These are phyloP conservation scores for Passerina amoena DNA, from an alignment of 2,113 vertebrate genomes.

Conservation along the genomic window DNA sequence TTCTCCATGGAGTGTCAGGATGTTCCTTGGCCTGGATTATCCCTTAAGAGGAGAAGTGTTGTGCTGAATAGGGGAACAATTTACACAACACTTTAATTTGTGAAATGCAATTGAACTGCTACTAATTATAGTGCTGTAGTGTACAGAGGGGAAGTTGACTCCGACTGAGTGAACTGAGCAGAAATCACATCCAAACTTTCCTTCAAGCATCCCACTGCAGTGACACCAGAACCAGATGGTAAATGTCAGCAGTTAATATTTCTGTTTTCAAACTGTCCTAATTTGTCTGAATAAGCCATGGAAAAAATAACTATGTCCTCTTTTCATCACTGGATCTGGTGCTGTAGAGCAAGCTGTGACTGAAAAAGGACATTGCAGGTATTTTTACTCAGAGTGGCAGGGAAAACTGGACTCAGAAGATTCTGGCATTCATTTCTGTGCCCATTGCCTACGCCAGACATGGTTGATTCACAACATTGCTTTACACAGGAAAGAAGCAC, in stretches of 20 bases:
- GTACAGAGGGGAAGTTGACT: background rate
- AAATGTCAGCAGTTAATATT: background rate
- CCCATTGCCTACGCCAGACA: background rate
- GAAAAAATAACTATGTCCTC: background rate
- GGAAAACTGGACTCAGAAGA: background rate
- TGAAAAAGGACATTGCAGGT: background rate
- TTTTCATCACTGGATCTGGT: background rate
- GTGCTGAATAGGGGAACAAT: background rate
- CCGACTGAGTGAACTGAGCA: background rate
- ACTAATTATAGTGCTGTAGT: background rate
- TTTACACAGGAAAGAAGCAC: background rate
- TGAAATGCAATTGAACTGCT: background rate
- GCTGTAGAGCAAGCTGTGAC: background rate
- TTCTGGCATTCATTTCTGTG: background rate
- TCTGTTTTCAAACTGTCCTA: background rate
- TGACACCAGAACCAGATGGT: background rate
- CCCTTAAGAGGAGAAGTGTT: background rate
- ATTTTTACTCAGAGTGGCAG: background rate
- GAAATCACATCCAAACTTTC: background rate
- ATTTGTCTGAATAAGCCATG: background rate
- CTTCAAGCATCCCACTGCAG: background rate
- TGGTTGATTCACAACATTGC: background rate
- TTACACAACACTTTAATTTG: background rate
- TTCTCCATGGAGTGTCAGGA: background rate
- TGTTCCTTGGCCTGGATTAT: background rate